Evolutionary conservation across 2,888 invertebrate species (phyloP).

Genomic region (Gari tellinella): DNA sequence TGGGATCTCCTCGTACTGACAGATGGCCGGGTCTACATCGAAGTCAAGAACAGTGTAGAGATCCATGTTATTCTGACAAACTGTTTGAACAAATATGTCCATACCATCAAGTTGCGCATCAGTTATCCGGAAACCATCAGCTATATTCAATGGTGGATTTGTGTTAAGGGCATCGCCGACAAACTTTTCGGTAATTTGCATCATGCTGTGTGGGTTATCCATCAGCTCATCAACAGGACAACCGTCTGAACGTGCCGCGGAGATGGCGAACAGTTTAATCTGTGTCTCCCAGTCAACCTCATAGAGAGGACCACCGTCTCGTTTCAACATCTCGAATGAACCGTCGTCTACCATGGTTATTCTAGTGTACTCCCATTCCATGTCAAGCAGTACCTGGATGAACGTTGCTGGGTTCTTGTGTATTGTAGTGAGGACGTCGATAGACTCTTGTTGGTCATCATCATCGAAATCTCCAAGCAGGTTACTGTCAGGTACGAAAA

Average conservation of each 20-base stretch:
- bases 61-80: slow-evolving; percentile 14
- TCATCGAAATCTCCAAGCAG: slow-evolving; percentile 2
- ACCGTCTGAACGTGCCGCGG: not conserved
- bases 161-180: too few relatives aligned
- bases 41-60: slow-evolving; percentile 11
- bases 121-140: not conserved
- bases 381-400: slow-evolving; percentile 13
- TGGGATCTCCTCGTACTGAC: not conserved
- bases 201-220: not conserved
- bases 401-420: slow-evolving; percentile 20
- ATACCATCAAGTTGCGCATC: slow-evolving; percentile 4
- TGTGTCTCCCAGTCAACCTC: too few relatives aligned
- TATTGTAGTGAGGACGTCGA: not conserved
- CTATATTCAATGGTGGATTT: too few relatives aligned
- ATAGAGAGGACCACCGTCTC: not conserved
- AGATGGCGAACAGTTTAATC: too few relatives aligned
- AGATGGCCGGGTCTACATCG: slow-evolving; percentile 5
- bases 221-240: slow-evolving; percentile 1
- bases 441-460: not conserved
- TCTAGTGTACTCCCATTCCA: slow-evolving; percentile 5
- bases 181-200: too few relatives aligned
- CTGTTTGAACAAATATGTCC: slow-evolving; percentile 19
- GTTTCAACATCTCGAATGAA: slow-evolving; percentile 2
- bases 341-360: slow-evolving; percentile 9
- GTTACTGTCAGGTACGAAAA: slow-evolving; percentile 9